phyloP scores from a whole-genome alignment of 2,113 vertebrate genomes.

The Sinosuthora webbiana region DNA sequence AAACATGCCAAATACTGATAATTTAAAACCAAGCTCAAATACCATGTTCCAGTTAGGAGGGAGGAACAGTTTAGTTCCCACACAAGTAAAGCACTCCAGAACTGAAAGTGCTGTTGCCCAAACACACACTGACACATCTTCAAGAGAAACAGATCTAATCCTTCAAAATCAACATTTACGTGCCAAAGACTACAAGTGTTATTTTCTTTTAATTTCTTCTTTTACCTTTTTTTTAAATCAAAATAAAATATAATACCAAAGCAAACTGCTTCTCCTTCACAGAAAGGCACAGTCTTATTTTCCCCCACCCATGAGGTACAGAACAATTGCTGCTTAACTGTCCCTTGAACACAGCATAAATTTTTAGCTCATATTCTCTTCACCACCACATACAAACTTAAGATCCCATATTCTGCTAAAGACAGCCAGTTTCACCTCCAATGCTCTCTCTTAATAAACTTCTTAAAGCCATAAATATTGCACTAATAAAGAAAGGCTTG shows the following conservation, averaged over 20 bases:
- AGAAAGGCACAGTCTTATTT: not conserved
- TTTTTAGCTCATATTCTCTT: not conserved
- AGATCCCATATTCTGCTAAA: not conserved
- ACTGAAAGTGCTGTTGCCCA: not conserved
- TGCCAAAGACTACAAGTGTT: not conserved
- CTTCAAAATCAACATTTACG: not conserved
- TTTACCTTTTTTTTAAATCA: not conserved
- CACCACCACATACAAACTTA: not conserved
- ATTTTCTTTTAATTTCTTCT: not conserved
- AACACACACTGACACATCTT: not conserved
- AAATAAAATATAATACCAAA: not conserved
- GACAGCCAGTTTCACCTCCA: not conserved
- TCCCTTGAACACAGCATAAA: not conserved
- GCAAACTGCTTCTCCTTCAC: not conserved
- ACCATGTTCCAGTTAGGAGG: not conserved
- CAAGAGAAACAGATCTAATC: not conserved
- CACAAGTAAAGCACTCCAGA: not conserved
- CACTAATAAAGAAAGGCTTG: not conserved
- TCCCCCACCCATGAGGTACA: not conserved
- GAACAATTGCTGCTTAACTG: not conserved
- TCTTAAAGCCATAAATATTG: not conserved
- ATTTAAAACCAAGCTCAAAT: not conserved
- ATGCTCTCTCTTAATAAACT: not conserved
- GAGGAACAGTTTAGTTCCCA: not conserved
- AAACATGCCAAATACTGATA: not conserved